These are phyloP conservation scores for Clamator glandarius DNA, from an alignment of 2,797 vertebrate species.

Conservation along the genomic window DNA sequence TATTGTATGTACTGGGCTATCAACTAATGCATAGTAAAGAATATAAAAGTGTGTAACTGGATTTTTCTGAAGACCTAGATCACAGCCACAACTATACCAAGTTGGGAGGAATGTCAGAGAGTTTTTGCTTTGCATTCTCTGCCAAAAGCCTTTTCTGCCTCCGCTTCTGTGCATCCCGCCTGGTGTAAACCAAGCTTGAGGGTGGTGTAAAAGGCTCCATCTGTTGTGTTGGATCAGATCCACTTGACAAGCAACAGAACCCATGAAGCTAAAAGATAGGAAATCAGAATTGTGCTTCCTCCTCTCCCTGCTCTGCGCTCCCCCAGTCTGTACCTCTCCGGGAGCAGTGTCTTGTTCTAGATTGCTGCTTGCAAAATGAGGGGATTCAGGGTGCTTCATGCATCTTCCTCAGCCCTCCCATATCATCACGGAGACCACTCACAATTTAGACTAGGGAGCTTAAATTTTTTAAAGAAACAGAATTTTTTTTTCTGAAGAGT, in stretches of 20 bases:
- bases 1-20: neutral
- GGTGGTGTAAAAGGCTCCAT: slow-evolving; percentile 61
- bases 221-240: neutral
- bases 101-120: neutral
- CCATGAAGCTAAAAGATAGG: slow-evolving; percentile 14
- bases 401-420: neutral
- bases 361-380: neutral
- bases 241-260: slow-evolving; percentile 6
- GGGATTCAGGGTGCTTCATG: neutral
- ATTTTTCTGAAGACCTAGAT: neutral
- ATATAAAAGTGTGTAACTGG: neutral
- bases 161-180: slow-evolving; percentile 21
- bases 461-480: neutral
- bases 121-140: accelerated
- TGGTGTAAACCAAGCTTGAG: slow-evolving; percentile 49
- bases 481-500: neutral
- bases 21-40: neutral
- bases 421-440: neutral
- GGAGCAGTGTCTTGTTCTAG: neutral
- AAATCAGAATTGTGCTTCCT: slow-evolving; percentile 21
- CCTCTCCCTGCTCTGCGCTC: neutral
- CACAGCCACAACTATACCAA: accelerated
- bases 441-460: neutral
- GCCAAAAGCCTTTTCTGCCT: slow-evolving; percentile 35
- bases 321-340: neutral